Conservation (phyloP, 2,888 invertebrate genomes). For the Pristionchus entomophagus region DNA sequence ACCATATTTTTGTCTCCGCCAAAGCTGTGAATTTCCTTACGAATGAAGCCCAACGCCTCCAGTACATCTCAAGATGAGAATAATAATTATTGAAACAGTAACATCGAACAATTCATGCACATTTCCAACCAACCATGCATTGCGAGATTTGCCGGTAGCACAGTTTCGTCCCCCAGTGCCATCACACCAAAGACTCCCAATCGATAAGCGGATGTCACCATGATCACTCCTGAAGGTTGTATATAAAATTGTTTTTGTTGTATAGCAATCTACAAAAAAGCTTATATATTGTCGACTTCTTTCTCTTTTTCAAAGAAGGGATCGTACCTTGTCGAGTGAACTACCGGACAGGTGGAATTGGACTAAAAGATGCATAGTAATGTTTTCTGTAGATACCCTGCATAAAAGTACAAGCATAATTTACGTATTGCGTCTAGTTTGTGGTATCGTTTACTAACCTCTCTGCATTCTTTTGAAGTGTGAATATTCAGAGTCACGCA, state of each 20-base stretch:
- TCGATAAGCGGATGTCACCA: conserved; percentile 3
- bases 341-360: background rate
- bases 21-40: background rate
- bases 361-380: too few species aligned
- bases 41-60: background rate
- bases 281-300: too few species aligned
- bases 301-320: background rate
- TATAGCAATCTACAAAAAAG: too few species aligned
- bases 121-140: background rate
- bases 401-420: too few species aligned
- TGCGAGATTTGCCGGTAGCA: conserved; percentile 29
- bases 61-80: too few species aligned
- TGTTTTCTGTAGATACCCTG: too few species aligned
- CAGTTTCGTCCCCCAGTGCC: conserved; percentile 40
- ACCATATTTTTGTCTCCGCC: conserved; percentile 35
- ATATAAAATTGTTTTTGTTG: too few species aligned
- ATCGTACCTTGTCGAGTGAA: background rate
- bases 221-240: background rate
- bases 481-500: conserved; percentile 29
- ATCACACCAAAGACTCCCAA: conserved; percentile 12
- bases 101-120: background rate
- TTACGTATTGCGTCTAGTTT: background rate
- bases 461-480: conserved; percentile 1
- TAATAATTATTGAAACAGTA: too few species aligned
- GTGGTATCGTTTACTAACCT: too few species aligned